A percentile compares a stretch with the other conserved stretches of the same genome.
Evolutionary conservation across 2,888 invertebrate genomes (phyloP).

Genomic region (Dexiosoma caninum): DNA sequence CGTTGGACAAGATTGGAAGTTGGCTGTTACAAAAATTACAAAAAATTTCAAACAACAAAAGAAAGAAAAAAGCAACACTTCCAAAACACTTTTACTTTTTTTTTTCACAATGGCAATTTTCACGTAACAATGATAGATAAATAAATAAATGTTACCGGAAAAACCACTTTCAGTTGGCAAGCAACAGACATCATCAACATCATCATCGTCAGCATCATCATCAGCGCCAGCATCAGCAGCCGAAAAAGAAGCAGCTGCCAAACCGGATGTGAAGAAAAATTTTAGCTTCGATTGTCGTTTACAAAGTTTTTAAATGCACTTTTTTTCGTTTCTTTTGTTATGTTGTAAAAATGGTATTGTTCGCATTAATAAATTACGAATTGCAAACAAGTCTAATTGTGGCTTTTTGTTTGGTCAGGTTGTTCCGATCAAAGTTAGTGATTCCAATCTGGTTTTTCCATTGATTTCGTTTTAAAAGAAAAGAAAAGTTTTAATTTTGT

Average conservation of each 20-base stretch:
- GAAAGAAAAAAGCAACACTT: not conserved
- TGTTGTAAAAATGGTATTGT: not conserved
- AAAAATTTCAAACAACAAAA: not conserved
- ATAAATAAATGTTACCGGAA: conserved; percentile 55
- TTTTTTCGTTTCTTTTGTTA: not conserved
- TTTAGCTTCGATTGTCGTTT: not conserved
- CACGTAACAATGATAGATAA: conserved; percentile 53
- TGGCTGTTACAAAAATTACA: conserved; percentile 27
- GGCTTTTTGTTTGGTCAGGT: not conserved
- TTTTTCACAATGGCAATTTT: conserved; percentile 46
- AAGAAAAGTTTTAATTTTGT: no score
- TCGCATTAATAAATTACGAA: conserved; percentile 6
- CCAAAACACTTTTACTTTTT: conserved; percentile 65
- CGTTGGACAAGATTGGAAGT: conserved; percentile 53
- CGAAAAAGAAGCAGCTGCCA: not conserved
- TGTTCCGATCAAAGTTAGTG: not conserved
- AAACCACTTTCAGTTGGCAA: conserved; percentile 62
- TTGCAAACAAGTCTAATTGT: conserved; percentile 14
- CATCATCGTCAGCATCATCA: not conserved
- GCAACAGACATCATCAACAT: conserved; percentile 1
- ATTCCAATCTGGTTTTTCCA: not conserved
- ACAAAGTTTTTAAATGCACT: not conserved
- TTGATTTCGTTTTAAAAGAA: not conserved
- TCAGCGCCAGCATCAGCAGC: not conserved
- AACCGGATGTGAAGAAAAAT: conserved; percentile 16